Evolutionary conservation across 2,888 invertebrate species (phyloP), one percentile per base, ranked within the genome.

Genomic region (Aspidiotus rigidus): DNA sequence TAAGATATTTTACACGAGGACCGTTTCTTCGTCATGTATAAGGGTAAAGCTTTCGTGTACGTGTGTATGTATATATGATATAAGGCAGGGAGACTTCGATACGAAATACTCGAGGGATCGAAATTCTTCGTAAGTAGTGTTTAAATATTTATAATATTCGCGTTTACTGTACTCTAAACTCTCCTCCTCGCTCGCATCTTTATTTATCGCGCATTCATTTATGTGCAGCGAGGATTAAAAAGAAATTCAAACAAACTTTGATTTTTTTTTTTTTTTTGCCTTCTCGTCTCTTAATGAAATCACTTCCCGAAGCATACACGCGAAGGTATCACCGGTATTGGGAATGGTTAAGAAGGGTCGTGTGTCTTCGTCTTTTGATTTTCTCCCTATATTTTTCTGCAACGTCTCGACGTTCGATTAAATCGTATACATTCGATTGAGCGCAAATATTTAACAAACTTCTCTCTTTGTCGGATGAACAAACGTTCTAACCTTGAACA

Each of bases 1-100:
- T 60, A 67, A 60, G 67, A 53, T 59, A 67, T 67, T 67, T 64
- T 56, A 28, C 28, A 28, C 28, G 28, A 28, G 2, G 28, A 5
- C 28, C 28, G 28, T 28, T 28, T 28, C 28, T 5, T 28, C 28
- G 28, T 28, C 28, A 5, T 28, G 28, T 28, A 28, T 28, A 28
- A 28, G 28, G 28, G 28, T 28, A 28, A 28, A 28, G 28, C 28
- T 28, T 49, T 49, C 49, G 49, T n/a, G 49, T 11, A 11, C 49
- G 49, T 49, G 10, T n/a, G 49, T 13, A 49, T 11, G 49, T 11
- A n/a, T 49, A 49, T 11, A 49, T 13, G 49, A n/a, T 49, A 13
- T 49, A 11, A 49, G 2, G 49, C n/a, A 49, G 49, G 49, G n/a
- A 49, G 49, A 49, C n/a, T 49, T 28, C 28, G 28, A 28, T 28